Evolutionary conservation across 2,113 vertebrate genomes (phyloP).

Genomic region (Clarias magur): DNA sequence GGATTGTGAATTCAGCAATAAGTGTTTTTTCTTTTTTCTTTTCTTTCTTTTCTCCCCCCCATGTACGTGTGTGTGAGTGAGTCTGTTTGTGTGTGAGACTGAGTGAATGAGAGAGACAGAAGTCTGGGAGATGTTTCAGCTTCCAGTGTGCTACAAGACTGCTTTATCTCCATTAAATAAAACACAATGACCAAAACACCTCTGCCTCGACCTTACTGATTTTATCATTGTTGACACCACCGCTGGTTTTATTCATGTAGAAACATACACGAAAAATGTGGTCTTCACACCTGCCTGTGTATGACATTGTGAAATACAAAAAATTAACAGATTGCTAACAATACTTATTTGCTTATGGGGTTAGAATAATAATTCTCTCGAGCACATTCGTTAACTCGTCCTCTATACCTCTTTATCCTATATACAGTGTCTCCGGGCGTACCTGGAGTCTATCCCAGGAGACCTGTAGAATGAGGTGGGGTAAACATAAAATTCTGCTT

Average conservation of each 20-base stretch:
- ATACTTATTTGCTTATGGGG: neutral
- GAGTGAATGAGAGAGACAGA: conserved; percentile 4
- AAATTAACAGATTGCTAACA: neutral
- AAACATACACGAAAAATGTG: neutral
- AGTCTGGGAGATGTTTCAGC: conserved; percentile 25
- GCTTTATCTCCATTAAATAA: conserved; percentile 36
- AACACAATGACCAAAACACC: neutral
- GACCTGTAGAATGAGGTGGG: too few relatives aligned
- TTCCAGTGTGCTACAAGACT: conserved; percentile 24
- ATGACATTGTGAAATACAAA: neutral
- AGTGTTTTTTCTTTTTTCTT: conserved; percentile 39
- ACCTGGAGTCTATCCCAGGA: too few relatives aligned
- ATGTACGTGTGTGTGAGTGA: conserved; percentile 31
- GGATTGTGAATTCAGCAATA: conserved; percentile 72
- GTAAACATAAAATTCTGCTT: too few relatives aligned
- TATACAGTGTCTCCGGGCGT: too few relatives aligned
- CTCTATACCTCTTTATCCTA: neutral
- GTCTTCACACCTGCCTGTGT: neutral
- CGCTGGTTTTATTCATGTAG: neutral
- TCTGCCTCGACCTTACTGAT: neutral
- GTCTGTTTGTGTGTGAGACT: conserved; percentile 1
- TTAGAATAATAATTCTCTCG: too few relatives aligned
- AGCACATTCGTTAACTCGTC: neutral
- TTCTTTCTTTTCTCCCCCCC: neutral
- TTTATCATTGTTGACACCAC: neutral